phyloP scores from a whole-genome alignment of 2,888 invertebrate genomes.

The Patella depressa region DNA sequence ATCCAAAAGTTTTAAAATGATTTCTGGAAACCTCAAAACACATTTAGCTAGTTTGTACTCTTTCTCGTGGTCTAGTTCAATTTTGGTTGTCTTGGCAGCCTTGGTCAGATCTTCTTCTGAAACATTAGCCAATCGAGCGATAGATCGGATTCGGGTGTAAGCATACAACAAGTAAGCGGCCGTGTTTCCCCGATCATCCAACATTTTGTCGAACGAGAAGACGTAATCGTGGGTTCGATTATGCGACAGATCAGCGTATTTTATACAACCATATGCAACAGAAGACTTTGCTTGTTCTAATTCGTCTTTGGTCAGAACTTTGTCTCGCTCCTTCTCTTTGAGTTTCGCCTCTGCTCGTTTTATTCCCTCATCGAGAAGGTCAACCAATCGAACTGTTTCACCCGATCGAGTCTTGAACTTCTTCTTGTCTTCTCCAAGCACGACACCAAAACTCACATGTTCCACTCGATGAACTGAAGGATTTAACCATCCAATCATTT shows the following conservation, averaged over 20 bases:
- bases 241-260: constrained; percentile 96
- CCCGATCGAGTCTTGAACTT: constrained; percentile 99
- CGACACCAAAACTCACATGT: constrained; percentile 96
- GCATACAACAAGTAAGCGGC: constrained; percentile 97
- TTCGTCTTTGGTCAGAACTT: constrained; percentile 85
- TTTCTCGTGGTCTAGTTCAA: constrained; percentile 87
- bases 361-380: constrained; percentile 91
- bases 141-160: constrained; percentile 85
- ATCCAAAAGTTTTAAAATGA: constrained; percentile 84
- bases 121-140: constrained; percentile 72
- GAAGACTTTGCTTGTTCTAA: constrained; percentile 87
- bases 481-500: constrained; percentile 82
- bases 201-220: constrained; percentile 99
- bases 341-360: constrained; percentile 86
- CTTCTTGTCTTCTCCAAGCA: constrained; percentile 96
- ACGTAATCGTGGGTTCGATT: constrained; percentile 94
- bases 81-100: constrained; percentile 77
- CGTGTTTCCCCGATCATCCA: constrained; percentile 98
- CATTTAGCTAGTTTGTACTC: constrained; percentile 94
- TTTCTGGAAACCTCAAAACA: constrained; percentile 84
- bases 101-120: constrained; percentile 74
- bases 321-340: constrained; percentile 87
- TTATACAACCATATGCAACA: constrained; percentile 97
- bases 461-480: constrained; percentile 81
- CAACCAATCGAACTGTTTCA: constrained; percentile 89